These are phyloP conservation scores for Hyaena hyaena DNA, from an alignment of 2,113 vertebrate species.

Conservation along the genomic window DNA sequence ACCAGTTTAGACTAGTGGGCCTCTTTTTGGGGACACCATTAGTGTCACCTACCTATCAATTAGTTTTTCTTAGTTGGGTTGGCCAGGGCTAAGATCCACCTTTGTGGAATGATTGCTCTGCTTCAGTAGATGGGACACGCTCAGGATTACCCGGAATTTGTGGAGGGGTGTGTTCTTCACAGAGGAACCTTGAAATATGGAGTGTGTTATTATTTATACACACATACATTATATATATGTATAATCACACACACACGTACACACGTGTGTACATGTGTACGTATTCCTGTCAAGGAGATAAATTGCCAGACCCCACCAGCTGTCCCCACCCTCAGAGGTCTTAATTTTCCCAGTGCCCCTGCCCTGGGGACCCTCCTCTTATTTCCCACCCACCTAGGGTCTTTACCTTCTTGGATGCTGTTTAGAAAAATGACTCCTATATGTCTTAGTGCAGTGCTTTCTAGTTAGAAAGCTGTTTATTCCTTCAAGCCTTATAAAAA, in stretches of 20 bases:
- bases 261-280: not conserved
- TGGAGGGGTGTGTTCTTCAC: not conserved
- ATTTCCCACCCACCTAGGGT: not conserved
- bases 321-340: not conserved
- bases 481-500: not conserved
- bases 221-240: no score
- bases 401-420: not conserved
- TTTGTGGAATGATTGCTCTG: not conserved
- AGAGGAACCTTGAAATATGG: not conserved
- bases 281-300: not conserved
- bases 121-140: not conserved
- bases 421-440: not conserved
- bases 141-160: not conserved
- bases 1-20: not conserved
- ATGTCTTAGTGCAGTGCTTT: not conserved
- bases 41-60: not conserved
- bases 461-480: not conserved
- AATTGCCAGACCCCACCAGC: not conserved
- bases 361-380: not conserved
- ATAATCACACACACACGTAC: no score
- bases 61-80: not conserved
- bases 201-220: not conserved
- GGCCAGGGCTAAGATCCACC: not conserved
- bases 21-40: not conserved
- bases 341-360: not conserved